A percentile compares a stretch with the other conserved stretches of the same genome.
These are phyloP conservation scores for Eulemur mongoz DNA, from an alignment of 2,797 vertebrate species.

Conservation along the genomic window DNA sequence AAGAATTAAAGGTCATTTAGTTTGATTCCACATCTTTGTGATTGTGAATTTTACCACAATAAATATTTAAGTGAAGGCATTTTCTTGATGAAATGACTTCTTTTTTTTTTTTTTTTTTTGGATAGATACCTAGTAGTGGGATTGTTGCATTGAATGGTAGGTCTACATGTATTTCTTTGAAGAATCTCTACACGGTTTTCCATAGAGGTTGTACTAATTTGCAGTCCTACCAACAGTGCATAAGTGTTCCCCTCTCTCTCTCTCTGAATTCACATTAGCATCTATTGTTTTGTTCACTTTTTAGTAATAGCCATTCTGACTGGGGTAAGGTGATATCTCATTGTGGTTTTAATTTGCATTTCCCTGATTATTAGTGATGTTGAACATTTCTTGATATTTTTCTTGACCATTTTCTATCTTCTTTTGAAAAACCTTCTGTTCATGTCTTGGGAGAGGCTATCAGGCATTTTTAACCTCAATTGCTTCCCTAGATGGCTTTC, in stretches of 20 bases:
- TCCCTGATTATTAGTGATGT: not conserved
- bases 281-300: not conserved
- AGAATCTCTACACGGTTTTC: not conserved
- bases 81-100: not conserved
- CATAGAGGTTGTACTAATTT: not conserved
- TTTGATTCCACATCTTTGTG: not conserved
- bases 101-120: not conserved
- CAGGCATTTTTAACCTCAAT: not conserved
- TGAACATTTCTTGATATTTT: not conserved
- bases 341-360: not conserved
- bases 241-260: not conserved
- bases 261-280: not conserved
- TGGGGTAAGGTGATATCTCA: not conserved
- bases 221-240: not conserved
- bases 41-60: not conserved
- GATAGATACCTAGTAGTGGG: not conserved
- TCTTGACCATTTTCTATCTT: not conserved
- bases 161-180: not conserved
- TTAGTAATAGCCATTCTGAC: not conserved
- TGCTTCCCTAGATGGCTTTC: not conserved
- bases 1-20: not conserved
- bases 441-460: not conserved
- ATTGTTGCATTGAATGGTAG: not conserved
- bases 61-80: not conserved
- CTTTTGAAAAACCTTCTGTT: not conserved